phyloP scores from a whole-genome alignment of 2,888 invertebrate species.

The Sinotaia quadrata region DNA sequence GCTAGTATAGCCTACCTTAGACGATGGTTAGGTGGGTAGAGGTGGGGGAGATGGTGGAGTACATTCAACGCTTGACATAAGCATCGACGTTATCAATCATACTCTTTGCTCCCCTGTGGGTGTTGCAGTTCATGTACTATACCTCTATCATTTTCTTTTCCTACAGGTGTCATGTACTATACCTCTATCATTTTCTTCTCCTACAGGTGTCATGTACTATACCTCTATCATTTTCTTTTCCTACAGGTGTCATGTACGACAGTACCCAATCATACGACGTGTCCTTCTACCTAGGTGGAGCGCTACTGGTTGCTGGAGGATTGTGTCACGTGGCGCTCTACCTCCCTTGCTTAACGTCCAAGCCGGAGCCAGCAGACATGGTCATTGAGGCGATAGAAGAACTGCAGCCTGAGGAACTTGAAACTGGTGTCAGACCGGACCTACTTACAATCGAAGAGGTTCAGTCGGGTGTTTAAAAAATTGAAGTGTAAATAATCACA shows the following conservation, averaged over 20 bases:
- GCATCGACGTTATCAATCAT: too few relatives aligned
- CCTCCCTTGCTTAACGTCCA: constrained; percentile 60
- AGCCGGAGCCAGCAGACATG: background rate
- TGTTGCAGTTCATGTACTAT: too few relatives aligned
- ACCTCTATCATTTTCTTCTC: too few relatives aligned
- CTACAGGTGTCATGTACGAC: constrained; percentile 92
- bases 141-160: too few relatives aligned
- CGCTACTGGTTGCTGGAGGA: constrained; percentile 87
- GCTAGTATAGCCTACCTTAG: too few relatives aligned
- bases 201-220: too few relatives aligned
- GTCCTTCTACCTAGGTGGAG: constrained; percentile 94
- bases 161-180: too few relatives aligned
- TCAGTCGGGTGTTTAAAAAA: constrained; percentile 7
- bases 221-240: too few relatives aligned
- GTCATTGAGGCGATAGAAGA: constrained; percentile 1
- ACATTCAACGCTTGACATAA: too few relatives aligned
- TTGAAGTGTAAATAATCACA: background rate
- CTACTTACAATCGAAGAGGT: constrained; percentile 26
- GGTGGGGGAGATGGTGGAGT: too few relatives aligned
- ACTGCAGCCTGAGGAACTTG: background rate
- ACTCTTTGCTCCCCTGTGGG: too few relatives aligned
- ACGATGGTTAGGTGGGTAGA: too few relatives aligned
- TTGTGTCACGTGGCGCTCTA: constrained; percentile 79
- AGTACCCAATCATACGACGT: constrained; percentile 87
- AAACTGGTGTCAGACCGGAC: constrained; percentile 11